Percentiles rank a stretch among this genome's conserved stretches.
Evolutionary conservation across 2,113 vertebrate genomes (phyloP).

Genomic region (Uria aalge): DNA sequence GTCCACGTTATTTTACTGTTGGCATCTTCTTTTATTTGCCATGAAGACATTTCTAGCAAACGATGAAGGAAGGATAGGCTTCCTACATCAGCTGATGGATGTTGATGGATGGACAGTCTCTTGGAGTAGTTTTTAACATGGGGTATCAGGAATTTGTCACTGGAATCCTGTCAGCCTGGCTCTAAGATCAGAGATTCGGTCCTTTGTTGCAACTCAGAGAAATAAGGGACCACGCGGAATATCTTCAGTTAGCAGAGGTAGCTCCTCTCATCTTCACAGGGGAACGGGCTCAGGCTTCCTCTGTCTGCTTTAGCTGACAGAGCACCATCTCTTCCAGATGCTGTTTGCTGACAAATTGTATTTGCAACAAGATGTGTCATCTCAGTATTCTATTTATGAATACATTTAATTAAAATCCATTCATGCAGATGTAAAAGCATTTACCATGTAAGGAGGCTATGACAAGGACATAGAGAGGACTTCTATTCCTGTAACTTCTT

Average conservation of each 20-base stretch:
- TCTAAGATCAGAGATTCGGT: not conserved
- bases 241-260: not conserved
- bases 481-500: slow-evolving; percentile 27
- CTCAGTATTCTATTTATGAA: slow-evolving; percentile 45
- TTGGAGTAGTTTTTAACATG: not conserved
- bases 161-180: not conserved
- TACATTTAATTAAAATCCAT: slow-evolving; percentile 63
- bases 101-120: not conserved
- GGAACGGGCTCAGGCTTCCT: not conserved
- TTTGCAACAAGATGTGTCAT: slow-evolving; percentile 50
- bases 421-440: slow-evolving; percentile 20
- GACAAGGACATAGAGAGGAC: not conserved
- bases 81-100: not conserved
- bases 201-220: not conserved
- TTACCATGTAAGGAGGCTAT: slow-evolving; percentile 14
- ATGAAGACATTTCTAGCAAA: not conserved
- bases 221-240: not conserved
- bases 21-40: not conserved
- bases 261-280: not conserved
- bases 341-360: slow-evolving; percentile 50
- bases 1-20: not conserved
- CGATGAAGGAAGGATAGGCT: not conserved
- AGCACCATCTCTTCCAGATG: slow-evolving; percentile 36
- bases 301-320: slow-evolving; percentile 50
- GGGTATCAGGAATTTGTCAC: not conserved